These are phyloP conservation scores for Eupithecia abbreviata DNA, from an alignment of 2,888 invertebrate species.

Conservation along the genomic window DNA sequence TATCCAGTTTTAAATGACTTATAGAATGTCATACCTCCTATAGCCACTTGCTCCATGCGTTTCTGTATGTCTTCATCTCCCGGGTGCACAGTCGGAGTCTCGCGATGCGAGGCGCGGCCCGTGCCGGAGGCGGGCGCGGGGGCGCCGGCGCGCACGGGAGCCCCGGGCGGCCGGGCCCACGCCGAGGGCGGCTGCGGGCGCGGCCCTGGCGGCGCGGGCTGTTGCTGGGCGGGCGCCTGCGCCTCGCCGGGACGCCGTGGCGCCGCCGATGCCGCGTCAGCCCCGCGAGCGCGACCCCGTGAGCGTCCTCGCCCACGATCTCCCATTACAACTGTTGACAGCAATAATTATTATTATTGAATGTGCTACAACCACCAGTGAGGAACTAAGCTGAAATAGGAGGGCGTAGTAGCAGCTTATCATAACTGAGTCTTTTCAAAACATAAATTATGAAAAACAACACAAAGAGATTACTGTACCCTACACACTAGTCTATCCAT, in stretches of 20 bases:
- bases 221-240: constrained; percentile 49
- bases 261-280: constrained; percentile 50
- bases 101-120: constrained; percentile 69
- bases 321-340: constrained; percentile 54
- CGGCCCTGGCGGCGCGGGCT: constrained; percentile 53
- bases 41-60: constrained; percentile 64
- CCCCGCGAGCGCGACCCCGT: constrained; percentile 69
- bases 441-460: neutral
- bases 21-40: constrained; percentile 47
- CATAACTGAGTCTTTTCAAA: neutral
- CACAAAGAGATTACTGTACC: too few relatives aligned
- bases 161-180: constrained; percentile 69
- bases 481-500: too few relatives aligned
- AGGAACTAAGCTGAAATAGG: neutral
- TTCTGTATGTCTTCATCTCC: constrained; percentile 74
- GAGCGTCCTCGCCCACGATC: constrained; percentile 71
- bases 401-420: neutral
- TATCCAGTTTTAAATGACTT: too few relatives aligned
- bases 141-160: constrained; percentile 66
- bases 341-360: neutral
- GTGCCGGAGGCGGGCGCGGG: constrained; percentile 59
- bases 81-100: constrained; percentile 66
- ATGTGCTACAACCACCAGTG: too few relatives aligned
- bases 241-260: constrained; percentile 58
- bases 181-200: constrained; percentile 72